These are phyloP conservation scores for Ectemnius lituratus DNA, from an alignment of 2,888 invertebrate species.

Conservation along the genomic window DNA sequence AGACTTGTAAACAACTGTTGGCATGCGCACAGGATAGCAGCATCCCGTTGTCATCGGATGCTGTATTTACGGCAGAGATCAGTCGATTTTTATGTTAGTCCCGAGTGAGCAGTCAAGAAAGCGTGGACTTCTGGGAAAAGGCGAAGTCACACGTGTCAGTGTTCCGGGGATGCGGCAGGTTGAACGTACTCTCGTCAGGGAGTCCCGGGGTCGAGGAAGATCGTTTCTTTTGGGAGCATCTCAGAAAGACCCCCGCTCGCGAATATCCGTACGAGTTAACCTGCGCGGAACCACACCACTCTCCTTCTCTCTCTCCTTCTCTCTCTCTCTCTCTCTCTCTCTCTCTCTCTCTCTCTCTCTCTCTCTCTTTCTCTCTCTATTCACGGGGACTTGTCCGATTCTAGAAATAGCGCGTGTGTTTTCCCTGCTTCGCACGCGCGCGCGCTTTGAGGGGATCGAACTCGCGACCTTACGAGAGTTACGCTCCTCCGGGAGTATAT, in stretches of 20 bases:
- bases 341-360: background rate
- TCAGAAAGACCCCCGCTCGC: background rate
- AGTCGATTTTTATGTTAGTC: background rate
- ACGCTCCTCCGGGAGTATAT: conserved; percentile 31
- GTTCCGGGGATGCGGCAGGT: conserved; percentile 4
- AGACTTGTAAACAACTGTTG: too few species aligned
- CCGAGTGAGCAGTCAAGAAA: background rate
- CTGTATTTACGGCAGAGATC: conserved; percentile 10
- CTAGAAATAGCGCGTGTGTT: conserved; percentile 73
- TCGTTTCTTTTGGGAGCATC: background rate
- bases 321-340: background rate
- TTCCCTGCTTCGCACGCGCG: conserved; percentile 52
- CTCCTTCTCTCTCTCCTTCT: conserved; percentile 16
- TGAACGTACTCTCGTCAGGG: conserved; percentile 11
- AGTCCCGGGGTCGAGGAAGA: background rate
- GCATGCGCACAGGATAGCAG: background rate
- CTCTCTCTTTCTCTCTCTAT: background rate
- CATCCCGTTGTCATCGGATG: background rate
- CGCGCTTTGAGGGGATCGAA: conserved; percentile 74
- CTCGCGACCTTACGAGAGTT: conserved; percentile 70
- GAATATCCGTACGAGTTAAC: background rate
- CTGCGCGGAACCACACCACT: background rate
- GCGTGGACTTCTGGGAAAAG: background rate
- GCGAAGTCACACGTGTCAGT: background rate
- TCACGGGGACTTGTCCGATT: conserved; percentile 47